Evolutionary conservation across 2,113 vertebrate genomes (phyloP).

Genomic region (Amia ocellicauda): DNA sequence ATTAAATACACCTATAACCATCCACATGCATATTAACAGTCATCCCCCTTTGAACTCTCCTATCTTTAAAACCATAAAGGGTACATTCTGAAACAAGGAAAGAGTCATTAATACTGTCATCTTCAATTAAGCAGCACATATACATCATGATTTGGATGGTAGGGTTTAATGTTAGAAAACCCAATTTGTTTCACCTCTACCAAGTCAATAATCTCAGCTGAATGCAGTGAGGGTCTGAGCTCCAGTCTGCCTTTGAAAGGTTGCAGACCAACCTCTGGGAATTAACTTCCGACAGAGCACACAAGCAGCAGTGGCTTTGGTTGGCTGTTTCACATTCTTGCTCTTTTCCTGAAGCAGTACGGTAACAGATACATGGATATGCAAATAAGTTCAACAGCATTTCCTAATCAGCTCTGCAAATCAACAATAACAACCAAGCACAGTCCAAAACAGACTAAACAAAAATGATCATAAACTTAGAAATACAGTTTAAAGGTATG

Average conservation of each 20-base stretch:
- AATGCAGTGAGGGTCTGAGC: background rate
- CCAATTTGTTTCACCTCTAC: slow-evolving; percentile 16
- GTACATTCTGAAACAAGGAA: background rate
- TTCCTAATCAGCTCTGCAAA: too few species aligned
- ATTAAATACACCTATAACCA: too few species aligned
- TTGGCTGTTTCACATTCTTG: background rate
- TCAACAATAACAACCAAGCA: too few species aligned
- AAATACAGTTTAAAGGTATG: too few species aligned
- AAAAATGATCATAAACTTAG: too few species aligned
- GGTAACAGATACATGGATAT: too few species aligned
- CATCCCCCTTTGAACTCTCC: background rate
- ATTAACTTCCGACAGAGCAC: slow-evolving; percentile 8
- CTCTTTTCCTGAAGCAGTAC: too few species aligned
- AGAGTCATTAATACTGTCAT: slow-evolving; percentile 4
- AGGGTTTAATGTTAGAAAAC: slow-evolving; percentile 4
- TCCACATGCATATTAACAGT: background rate
- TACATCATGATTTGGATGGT: background rate
- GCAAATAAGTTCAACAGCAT: too few species aligned
- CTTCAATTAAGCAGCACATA: slow-evolving; percentile 10
- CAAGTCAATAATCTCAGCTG: background rate
- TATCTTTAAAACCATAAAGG: background rate
- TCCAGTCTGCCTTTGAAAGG: slow-evolving; percentile 12
- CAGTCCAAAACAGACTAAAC: too few species aligned
- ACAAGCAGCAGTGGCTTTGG: background rate
- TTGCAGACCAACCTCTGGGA: slow-evolving; percentile 10